A percentile compares a stretch with the other conserved stretches of the same genome.
Conservation (phyloP, 2,888 invertebrate genomes). For the Axea sp. region DNA sequence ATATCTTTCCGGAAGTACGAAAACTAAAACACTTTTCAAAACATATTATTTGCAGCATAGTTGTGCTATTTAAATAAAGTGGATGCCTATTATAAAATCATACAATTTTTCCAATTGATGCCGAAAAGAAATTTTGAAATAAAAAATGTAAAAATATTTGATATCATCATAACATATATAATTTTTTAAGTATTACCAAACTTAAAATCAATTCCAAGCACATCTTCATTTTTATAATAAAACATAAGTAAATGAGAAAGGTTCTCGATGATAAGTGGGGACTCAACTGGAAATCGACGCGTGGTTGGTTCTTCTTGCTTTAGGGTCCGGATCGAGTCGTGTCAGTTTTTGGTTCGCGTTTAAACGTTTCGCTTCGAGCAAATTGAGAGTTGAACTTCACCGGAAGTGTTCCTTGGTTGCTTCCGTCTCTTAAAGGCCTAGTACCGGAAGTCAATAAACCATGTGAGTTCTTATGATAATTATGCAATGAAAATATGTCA, state of each 20-base stretch:
- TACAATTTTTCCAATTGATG: too few relatives aligned
- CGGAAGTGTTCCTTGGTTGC: constrained; percentile 53
- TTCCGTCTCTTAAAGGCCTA: constrained; percentile 35
- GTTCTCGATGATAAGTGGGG: constrained; percentile 61
- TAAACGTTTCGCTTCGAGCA: constrained; percentile 64
- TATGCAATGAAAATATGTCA: too few relatives aligned
- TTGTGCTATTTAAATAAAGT: too few relatives aligned
- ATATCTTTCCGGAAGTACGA: too few relatives aligned
- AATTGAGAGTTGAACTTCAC: constrained; percentile 61
- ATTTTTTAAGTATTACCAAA: too few relatives aligned
- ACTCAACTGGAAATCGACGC: constrained; percentile 42
- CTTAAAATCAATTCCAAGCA: constrained; percentile 16
- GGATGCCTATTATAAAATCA: too few relatives aligned
- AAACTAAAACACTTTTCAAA: too few relatives aligned
- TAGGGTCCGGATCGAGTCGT: constrained; percentile 59
- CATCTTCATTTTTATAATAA: constrained; percentile 46
- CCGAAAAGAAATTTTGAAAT: too few relatives aligned
- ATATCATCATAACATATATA: too few relatives aligned
- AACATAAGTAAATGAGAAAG: constrained; percentile 56
- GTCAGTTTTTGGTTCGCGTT: constrained; percentile 71
- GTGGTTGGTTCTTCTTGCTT: constrained; percentile 59
- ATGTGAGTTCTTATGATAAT: constrained; percentile 33
- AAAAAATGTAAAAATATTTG: too few relatives aligned
- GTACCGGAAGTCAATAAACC: constrained; percentile 24
- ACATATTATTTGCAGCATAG: too few relatives aligned